Base-by-base conservation (phyloP, 1,140 invertebrate genomes). In the Neodiprion lecontei region DNA sequence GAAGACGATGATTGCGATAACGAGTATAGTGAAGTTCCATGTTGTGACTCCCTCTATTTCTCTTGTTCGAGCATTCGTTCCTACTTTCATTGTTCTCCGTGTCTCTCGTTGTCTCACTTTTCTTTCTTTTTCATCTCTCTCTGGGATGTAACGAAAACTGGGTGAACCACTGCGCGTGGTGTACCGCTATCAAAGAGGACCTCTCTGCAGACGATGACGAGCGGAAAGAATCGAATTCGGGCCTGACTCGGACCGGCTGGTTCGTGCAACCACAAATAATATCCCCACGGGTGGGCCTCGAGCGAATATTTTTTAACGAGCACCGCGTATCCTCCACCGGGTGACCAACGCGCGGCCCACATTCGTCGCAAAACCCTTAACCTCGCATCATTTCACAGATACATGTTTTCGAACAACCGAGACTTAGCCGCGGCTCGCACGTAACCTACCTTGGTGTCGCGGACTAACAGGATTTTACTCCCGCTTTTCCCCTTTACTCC, bases 351-450 rank as follows among this genome's bases (percentile, higher is more conserved):
- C 28, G 28, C 53, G 53, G 53, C 53, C 53, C 53, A 61, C 53
- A 61, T 61, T 61, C n/a, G n/a, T 61, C 53, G 53, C 11, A 17
- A 61, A 12, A 61, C 53, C 53, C 9, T 61, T 61, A 61, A 61
- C 53, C 9, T 61, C 53, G 53, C 53, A 61, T 61, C 53, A 61
- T 61, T 61, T 61, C 53, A 61, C 53, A 61, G 53, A 61, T 61
- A 61, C 53, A 61, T 61, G 53, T 61, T 61, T 9, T 61, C 53
- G 53, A 61, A 61, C 4, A 8, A 9, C 53, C 4, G 5, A 40
- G 28, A 5, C 28, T 40, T 40, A 40, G 28, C 28, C n/a, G 53
- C 11, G 7, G 53, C 53, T 61, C 53, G 53, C 11, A 9, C 11
- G 53, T 9, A 40, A 40, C 28, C 28, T 40, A 40, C 28, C 28